Conservation (phyloP, 1,140 invertebrate species). For the Aradophagus sp. region DNA sequence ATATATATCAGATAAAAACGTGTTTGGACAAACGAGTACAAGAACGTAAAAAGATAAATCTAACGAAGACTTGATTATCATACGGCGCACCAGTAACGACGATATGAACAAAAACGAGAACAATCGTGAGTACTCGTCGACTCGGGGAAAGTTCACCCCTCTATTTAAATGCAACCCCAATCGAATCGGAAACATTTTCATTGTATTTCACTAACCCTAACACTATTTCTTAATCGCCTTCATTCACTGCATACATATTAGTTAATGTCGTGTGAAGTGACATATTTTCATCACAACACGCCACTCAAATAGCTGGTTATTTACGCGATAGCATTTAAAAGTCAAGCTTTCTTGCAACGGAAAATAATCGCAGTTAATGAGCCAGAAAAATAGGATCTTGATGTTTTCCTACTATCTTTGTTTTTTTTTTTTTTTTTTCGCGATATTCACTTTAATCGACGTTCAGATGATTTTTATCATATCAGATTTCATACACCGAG, state of each 20-base stretch:
- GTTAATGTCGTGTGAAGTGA: constrained; percentile 39
- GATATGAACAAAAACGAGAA: too few species aligned
- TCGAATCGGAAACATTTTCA: constrained; percentile 44
- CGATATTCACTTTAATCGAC: too few species aligned
- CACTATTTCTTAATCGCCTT: constrained; percentile 45
- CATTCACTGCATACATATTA: constrained; percentile 37
- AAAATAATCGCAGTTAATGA: too few species aligned
- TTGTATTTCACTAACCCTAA: constrained; percentile 48
- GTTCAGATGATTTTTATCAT: too few species aligned
- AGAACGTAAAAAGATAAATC: too few species aligned
- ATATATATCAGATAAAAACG: too few species aligned
- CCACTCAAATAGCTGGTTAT: constrained; percentile 25
- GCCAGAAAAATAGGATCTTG: too few species aligned
- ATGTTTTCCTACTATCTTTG: too few species aligned
- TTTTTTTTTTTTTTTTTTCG: too few species aligned
- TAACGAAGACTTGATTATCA: too few species aligned
- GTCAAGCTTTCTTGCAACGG: constrained; percentile 2
- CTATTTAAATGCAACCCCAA: constrained; percentile 38
- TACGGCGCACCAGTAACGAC: not conserved
- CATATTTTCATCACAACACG: constrained; percentile 32
- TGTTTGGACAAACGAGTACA: too few species aligned
- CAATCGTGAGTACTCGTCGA: constrained; percentile 12
- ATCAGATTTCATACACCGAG: too few species aligned
- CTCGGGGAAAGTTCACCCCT: constrained; percentile 35
- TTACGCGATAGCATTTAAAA: constrained; percentile 10